Evolutionary conservation across 2,113 vertebrate genomes (phyloP).

Genomic region (Pachyramphus minor): DNA sequence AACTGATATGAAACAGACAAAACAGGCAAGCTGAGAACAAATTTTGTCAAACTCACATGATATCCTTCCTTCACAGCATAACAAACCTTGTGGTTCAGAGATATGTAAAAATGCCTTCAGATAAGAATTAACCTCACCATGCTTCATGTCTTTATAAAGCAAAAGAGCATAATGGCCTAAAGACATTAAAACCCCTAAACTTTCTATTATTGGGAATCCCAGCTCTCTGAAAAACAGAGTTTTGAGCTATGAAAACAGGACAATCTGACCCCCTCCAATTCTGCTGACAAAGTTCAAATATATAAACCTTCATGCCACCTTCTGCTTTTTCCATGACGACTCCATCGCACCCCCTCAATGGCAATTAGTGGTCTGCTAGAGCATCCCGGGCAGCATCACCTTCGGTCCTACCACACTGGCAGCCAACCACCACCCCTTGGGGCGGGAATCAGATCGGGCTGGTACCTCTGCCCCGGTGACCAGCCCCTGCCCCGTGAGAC

Average conservation of each 20-base stretch:
- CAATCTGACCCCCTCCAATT: neutral
- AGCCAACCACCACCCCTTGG: neutral
- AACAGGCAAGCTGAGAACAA: neutral
- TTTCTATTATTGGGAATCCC: neutral
- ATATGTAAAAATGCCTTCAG: neutral
- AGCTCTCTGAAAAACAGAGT: neutral
- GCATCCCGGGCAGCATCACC: rapidly evolving
- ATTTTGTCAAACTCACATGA: neutral
- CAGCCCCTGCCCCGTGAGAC: neutral
- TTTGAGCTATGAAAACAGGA: neutral
- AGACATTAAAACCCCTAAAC: too few species aligned
- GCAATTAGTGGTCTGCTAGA: neutral
- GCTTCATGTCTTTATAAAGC: rapidly evolving
- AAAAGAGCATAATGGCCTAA: rapidly evolving
- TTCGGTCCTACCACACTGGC: neutral
- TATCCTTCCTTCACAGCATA: neutral
- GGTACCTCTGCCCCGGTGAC: neutral
- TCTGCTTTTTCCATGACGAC: neutral
- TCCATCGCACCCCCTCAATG: neutral
- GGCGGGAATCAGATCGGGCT: neutral
- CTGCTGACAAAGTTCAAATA: neutral
- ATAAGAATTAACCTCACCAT: neutral
- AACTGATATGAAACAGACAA: neutral
- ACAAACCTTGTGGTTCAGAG: neutral
- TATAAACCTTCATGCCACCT: rapidly evolving